Conservation (phyloP, 2,797 vertebrate species). For the Neolamprologus multifasciatus region DNA sequence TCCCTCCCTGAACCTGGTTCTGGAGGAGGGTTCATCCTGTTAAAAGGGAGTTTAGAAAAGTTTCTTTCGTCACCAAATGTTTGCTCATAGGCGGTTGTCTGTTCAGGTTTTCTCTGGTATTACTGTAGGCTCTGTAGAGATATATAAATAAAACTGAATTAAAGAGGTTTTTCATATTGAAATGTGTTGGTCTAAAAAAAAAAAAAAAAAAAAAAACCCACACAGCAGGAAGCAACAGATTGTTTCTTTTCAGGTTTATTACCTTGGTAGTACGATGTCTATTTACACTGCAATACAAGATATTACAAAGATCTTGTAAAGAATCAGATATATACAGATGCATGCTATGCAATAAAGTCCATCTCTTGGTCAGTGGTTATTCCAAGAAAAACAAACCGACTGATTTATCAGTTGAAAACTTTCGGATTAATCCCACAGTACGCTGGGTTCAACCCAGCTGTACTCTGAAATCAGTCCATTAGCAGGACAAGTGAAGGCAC, state of each 20-base stretch:
- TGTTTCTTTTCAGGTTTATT: constrained; percentile 25
- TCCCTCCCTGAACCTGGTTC: not conserved
- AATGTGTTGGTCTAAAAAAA: not conserved
- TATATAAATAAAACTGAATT: not conserved
- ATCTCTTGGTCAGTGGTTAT: not conserved
- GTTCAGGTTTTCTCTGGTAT: not conserved
- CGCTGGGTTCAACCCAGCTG: not conserved
- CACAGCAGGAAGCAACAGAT: not conserved
- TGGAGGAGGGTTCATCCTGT: not conserved
- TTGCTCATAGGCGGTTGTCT: not conserved
- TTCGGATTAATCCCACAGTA: not conserved
- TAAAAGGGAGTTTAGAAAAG: not conserved
- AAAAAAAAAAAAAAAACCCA: fast-evolving
- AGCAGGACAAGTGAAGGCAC: not conserved
- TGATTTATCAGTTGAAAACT: not conserved
- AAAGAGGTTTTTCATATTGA: not conserved
- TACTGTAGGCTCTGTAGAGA: not conserved
- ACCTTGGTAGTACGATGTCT: constrained; percentile 26
- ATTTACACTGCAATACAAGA: constrained; percentile 45
- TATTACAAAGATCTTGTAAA: constrained; percentile 1
- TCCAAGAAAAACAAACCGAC: not conserved
- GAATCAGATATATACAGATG: not conserved
- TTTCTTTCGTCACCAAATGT: not conserved
- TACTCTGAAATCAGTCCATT: not conserved
- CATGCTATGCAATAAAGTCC: not conserved